Conservation (phyloP, 2,797 vertebrate species). For the Sylvilagus floridanus region DNA sequence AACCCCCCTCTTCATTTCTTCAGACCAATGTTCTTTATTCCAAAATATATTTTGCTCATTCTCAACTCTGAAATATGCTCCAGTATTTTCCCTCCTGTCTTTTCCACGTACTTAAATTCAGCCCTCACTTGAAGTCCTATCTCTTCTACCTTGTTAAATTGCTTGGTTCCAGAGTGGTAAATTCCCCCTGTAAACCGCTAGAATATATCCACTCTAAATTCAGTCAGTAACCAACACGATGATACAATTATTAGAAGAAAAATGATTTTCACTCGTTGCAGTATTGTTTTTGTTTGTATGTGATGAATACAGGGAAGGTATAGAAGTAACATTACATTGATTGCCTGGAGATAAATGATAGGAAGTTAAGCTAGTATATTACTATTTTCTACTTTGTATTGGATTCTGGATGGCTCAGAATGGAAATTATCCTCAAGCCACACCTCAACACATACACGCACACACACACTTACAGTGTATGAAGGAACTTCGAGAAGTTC, state of each 20-base stretch:
- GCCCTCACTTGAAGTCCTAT: not conserved
- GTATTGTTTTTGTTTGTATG: not conserved
- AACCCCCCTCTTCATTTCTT: not conserved
- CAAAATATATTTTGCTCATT: not conserved
- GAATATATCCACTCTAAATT: not conserved
- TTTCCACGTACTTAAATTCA: not conserved
- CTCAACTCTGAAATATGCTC: not conserved
- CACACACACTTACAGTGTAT: too few species aligned
- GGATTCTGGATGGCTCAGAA: not conserved
- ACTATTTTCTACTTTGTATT: not conserved
- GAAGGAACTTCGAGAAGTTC: too few species aligned
- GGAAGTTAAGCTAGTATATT: not conserved
- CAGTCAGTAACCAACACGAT: not conserved
- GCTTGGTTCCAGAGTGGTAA: not conserved
- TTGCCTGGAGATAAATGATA: not conserved
- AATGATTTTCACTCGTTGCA: not conserved
- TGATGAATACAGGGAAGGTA: not conserved
- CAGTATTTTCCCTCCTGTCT: not conserved
- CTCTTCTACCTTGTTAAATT: not conserved
- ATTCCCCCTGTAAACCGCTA: not conserved
- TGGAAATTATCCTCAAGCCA: not conserved
- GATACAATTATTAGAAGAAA: not conserved
- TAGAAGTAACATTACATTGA: not conserved
- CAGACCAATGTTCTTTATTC: not conserved
- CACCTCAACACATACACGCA: too few species aligned